A percentile compares a stretch with the other conserved stretches of the same genome.
These are phyloP conservation scores for Hypothenemus hampei DNA, from an alignment of 1,140 invertebrate genomes.

Conservation along the genomic window DNA sequence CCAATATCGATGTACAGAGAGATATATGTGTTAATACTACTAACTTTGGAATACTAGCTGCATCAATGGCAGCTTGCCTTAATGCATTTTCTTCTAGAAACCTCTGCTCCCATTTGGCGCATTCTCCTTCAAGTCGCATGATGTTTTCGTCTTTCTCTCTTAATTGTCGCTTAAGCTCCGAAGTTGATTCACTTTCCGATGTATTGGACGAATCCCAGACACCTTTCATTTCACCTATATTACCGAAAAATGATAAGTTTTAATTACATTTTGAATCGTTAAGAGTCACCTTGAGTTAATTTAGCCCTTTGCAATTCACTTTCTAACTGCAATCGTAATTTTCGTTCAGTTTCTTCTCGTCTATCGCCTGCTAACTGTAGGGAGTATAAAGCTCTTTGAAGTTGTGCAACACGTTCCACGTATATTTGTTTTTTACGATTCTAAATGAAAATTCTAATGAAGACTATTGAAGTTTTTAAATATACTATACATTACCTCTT, in stretches of 20 bases:
- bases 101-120: conserved; percentile 82
- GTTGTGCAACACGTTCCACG: conserved; percentile 75
- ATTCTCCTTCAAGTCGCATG: conserved; percentile 75
- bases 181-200: conserved; percentile 54
- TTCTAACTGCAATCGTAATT: conserved; percentile 73
- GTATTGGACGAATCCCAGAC: conserved; percentile 36
- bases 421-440: conserved; percentile 79
- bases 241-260: background rate
- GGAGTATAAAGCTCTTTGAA: conserved; percentile 78
- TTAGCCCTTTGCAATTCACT: conserved; percentile 66
- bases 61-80: conserved; percentile 77
- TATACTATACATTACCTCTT: conserved; percentile 60
- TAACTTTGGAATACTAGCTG: conserved; percentile 78
- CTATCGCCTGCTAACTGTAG: conserved; percentile 78
- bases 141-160: conserved; percentile 76
- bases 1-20: background rate
- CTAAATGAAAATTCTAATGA: conserved; percentile 41
- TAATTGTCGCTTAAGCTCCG: conserved; percentile 61
- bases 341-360: conserved; percentile 77
- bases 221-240: conserved; percentile 16
- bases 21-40: conserved; percentile 27
- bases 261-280: background rate
- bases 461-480: background rate
- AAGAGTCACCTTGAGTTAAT: conserved; percentile 33
- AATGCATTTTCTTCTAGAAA: conserved; percentile 81